These are phyloP conservation scores for Timema podura DNA, from an alignment of 2,888 invertebrate genomes.

Conservation along the genomic window DNA sequence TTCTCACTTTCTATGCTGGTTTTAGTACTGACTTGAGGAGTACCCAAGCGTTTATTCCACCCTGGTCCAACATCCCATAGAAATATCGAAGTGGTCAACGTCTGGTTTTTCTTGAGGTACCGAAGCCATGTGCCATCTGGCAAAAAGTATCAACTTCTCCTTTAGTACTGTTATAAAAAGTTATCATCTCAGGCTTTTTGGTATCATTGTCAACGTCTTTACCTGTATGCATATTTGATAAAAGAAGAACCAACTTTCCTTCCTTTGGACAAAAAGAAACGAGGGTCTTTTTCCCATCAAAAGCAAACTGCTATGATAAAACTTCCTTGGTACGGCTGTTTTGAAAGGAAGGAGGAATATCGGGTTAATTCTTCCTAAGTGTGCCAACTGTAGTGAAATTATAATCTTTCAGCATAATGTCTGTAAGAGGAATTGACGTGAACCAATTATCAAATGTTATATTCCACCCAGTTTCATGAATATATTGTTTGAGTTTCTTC, in stretches of 20 bases:
- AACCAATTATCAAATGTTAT: background rate
- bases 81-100: background rate
- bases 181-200: background rate
- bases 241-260: background rate
- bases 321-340: background rate
- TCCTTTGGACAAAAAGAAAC: background rate
- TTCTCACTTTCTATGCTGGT: background rate
- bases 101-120: background rate
- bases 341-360: background rate
- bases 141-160: background rate
- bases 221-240: background rate
- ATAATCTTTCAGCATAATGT: slow-evolving; percentile 8
- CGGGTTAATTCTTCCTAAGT: background rate
- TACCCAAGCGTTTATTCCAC: background rate
- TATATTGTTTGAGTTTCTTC: background rate
- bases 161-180: background rate
- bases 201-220: background rate
- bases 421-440: background rate
- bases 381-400: background rate
- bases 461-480: background rate
- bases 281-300: background rate
- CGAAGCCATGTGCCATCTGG: background rate
- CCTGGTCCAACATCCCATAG: background rate
- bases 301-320: background rate
- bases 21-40: background rate